Evolutionary conservation across 1,140 invertebrate species (phyloP), one percentile per base, ranked within the genome.

Genomic region (Brevipalpus yothersi): DNA sequence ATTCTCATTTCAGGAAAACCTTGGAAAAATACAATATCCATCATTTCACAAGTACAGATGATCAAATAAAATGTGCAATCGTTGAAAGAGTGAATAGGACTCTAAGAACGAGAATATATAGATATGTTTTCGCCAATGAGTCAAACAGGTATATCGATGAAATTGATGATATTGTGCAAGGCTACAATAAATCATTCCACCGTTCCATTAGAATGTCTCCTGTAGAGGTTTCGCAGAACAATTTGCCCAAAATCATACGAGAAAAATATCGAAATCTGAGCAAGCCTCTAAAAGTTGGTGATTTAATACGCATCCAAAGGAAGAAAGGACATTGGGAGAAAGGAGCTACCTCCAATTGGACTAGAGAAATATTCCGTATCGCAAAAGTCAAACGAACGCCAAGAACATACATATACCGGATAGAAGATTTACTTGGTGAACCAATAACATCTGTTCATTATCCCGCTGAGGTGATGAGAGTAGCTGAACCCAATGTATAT

Each of bases 61-160:
- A 31, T 53, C 5, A 11, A 15, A 23, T 54, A 23, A 77, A 76
- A 68, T 72, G 71, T 17, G 66, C 68, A n/a, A 68, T 73, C 51
- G 69, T 69, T 51, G 73, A 75, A 67, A 54, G 73, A 59, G 71
- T 73, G 56, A 73, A 72, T 65, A 62, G 70, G 63, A 75, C 70
- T 13, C 59, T 76, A 54, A 74, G 47, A n/a, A n/a, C 47, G 19
- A 13, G 47, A 8, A 49, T 49, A 8, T 49, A 49, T 15, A 8
- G 47, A 11, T 49, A 11, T 2, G 19, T 49, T 15, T 49, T n/a
- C n/a, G n/a, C n/a, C n/a, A n/a, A n/a, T n/a, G n/a, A n/a, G n/a
- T n/a, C n/a, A n/a, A n/a, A n/a, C n/a, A n/a, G n/a, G n/a, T n/a
- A n/a, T n/a, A n/a, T n/a, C n/a, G n/a, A n/a, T n/a, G n/a, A n/a